Evolutionary conservation across 2,888 invertebrate genomes (phyloP), one percentile per base, ranked within the genome.

Genomic region (Lasius platythorax): DNA sequence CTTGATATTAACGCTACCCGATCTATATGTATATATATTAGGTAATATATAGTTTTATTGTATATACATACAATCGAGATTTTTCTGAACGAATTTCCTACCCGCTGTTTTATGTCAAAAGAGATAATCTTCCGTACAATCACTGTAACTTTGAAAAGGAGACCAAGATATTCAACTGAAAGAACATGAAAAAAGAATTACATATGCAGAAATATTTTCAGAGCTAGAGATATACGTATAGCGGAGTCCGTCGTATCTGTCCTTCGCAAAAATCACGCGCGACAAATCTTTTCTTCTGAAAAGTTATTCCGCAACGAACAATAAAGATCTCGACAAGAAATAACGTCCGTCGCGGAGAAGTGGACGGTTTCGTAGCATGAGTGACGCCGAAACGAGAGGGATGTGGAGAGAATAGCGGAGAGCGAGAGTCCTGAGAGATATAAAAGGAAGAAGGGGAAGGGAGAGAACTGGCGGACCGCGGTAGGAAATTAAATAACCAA

Each of bases 401-500:
- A 43, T 30, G 63, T 23, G 37, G 43, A 61, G 76, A 73, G 64
- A 76, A 83, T n/a, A 74, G 50, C 37, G 53, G n/a, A 30, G 40
- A 30, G 40, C n/a, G 56, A 18, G 43, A 46, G 33, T 56, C 53
- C 72, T 67, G 73, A 56, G 72, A 33, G 58, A 82, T 61, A 33
- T 72, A 58, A 79, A 85, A 56, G 46, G 67, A 67, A 23, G 46
- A 23, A 61, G 40, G 12, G 66, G 40, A 66, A 33, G 61, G n/a
- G 58, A 75, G 30, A 76, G 73, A 68, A 23, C 40, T 50, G 66
- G 84, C 87, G 85, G 82, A 87, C 86, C 87, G 86, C 88, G 79
- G 91, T 84, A 87, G 89, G 88, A 94, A 94, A 94, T 94, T 94
- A 94, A 94, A 94, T 94, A 94, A 94, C 92, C 92, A 91, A 94